Conservation (phyloP, 2,888 invertebrate genomes). For the Pecten maximus region DNA sequence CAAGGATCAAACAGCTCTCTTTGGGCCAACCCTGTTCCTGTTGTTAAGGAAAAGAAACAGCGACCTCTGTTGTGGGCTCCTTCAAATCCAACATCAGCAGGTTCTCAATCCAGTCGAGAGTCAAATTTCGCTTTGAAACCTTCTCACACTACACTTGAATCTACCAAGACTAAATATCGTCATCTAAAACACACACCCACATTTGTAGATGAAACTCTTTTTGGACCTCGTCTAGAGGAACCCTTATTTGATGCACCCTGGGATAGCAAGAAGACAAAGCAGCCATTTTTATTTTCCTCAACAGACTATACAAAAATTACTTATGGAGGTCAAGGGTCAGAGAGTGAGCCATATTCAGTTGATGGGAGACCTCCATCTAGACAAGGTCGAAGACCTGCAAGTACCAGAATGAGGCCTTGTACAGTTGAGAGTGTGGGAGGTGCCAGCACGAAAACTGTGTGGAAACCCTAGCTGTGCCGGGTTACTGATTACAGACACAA, state of each 20-base stretch:
- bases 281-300: slow-evolving; percentile 61
- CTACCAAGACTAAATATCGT: slow-evolving; percentile 60
- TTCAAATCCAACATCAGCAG: slow-evolving; percentile 37
- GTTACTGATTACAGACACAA: too few species aligned
- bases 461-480: slow-evolving; percentile 60
- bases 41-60: slow-evolving; percentile 53
- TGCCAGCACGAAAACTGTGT: slow-evolving; percentile 51
- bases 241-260: slow-evolving; percentile 78
- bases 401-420: slow-evolving; percentile 61
- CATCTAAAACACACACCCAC: slow-evolving; percentile 72
- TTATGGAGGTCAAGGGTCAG: slow-evolving; percentile 53
- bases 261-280: slow-evolving; percentile 64
- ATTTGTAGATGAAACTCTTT: slow-evolving; percentile 76
- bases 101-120: slow-evolving; percentile 42
- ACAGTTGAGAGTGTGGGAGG: slow-evolving; percentile 56
- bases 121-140: neutral
- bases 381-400: slow-evolving; percentile 65
- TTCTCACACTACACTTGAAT: slow-evolving; percentile 1
- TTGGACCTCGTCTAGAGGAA: slow-evolving; percentile 70
- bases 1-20: slow-evolving; percentile 45
- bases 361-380: slow-evolving; percentile 68
- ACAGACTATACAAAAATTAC: slow-evolving; percentile 57
- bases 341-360: slow-evolving; percentile 53
- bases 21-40: slow-evolving; percentile 57
- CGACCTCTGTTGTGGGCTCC: slow-evolving; percentile 72